phyloP scores from a whole-genome alignment of 2,888 invertebrate genomes.

The Strigamia crassipes region DNA sequence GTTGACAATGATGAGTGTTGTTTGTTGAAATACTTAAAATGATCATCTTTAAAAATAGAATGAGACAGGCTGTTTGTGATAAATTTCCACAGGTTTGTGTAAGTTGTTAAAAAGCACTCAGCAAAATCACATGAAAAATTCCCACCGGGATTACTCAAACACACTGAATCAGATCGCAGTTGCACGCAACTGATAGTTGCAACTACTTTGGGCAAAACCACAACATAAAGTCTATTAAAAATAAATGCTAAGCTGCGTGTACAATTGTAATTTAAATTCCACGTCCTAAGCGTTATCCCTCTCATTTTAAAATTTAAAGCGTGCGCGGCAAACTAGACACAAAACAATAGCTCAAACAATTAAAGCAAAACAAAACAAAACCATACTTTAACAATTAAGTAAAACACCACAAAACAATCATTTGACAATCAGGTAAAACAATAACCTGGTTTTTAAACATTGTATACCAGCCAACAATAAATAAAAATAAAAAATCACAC shows the following conservation, averaged over 20 bases:
- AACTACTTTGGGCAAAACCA: background rate
- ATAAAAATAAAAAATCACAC: too few species aligned
- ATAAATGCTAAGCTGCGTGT: background rate
- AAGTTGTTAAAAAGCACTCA: conserved; percentile 1
- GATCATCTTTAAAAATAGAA: background rate
- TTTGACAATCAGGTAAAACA: too few species aligned
- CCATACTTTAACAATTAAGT: too few species aligned
- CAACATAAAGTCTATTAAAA: background rate
- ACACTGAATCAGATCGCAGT: background rate
- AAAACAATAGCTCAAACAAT: too few species aligned
- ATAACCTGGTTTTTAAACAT: too few species aligned
- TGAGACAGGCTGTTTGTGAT: background rate
- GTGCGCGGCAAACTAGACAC: too few species aligned
- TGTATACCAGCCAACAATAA: too few species aligned
- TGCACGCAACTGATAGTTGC: background rate
- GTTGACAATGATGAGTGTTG: background rate
- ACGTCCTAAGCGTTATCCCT: background rate
- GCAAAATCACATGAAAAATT: background rate
- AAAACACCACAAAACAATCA: too few species aligned
- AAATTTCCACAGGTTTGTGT: conserved; percentile 10
- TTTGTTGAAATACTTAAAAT: background rate
- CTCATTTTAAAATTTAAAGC: background rate
- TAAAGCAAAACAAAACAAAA: too few species aligned
- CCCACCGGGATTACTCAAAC: background rate
- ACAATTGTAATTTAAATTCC: background rate